These are phyloP conservation scores for Sinelater perroti DNA, from an alignment of 2,888 invertebrate genomes.

Conservation along the genomic window DNA sequence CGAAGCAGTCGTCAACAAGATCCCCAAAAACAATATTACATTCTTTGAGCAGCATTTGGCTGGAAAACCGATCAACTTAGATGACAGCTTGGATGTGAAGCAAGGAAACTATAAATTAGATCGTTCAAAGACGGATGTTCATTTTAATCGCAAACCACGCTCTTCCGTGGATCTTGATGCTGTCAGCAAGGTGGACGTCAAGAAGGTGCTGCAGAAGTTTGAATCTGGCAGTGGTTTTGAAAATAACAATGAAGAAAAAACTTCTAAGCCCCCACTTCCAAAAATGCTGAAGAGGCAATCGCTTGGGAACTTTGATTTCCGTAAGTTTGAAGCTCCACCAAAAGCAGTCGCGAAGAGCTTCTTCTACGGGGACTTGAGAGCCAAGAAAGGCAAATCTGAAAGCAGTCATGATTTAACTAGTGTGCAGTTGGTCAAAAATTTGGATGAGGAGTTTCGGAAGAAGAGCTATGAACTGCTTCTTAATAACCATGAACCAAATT, in stretches of 20 bases:
- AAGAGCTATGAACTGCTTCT: not conserved
- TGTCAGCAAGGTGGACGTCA: constrained; percentile 57
- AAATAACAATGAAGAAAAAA: constrained; percentile 16
- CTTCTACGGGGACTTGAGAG: not conserved
- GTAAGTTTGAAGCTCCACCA: constrained; percentile 3
- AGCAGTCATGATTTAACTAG: not conserved
- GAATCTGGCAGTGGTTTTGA: constrained; percentile 47
- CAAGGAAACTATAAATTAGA: constrained; percentile 47
- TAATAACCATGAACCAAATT: not conserved
- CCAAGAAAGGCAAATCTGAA: not conserved
- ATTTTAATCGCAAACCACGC: constrained; percentile 47
- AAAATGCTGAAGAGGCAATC: constrained; percentile 22
- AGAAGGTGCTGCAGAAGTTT: constrained; percentile 57
- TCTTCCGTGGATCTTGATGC: constrained; percentile 58
- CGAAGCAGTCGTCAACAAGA: constrained; percentile 53
- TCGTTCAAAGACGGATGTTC: constrained; percentile 57
- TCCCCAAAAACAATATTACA: constrained; percentile 57
- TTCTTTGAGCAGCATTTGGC: constrained; percentile 57
- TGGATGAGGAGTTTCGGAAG: not conserved
- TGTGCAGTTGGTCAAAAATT: constrained; percentile 2
- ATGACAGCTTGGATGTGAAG: constrained; percentile 43
- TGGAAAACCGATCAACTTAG: constrained; percentile 50
- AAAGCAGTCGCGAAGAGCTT: constrained; percentile 11
- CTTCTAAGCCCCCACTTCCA: constrained; percentile 4
- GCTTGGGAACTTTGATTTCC: constrained; percentile 24